Base-by-base conservation (phyloP, 53 echinoderm and acorn worm genomes). In the Mesocentrotus franciscanus region DNA sequence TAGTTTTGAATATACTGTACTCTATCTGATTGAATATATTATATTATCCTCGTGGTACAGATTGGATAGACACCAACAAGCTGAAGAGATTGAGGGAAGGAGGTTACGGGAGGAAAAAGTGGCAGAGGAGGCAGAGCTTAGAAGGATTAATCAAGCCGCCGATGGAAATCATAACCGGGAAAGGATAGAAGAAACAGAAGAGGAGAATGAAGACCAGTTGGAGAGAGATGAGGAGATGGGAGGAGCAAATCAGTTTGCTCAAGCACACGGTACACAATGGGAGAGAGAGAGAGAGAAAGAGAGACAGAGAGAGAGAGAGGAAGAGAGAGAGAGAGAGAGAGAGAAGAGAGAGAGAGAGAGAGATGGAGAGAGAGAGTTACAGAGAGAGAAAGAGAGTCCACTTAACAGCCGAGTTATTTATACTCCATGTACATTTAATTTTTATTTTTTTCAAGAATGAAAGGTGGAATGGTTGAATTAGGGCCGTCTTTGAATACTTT, bases 161-260 rank as follows among this genome's bases (percentile, higher is more conserved):
- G 61, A 29, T 13, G 27, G 91, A 20, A 14, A 39, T 42, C 34
- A 5, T 15, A 61, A 64, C 14, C n/a, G 59, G n/a, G 64, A 58
- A 61, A 61, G 78, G 93, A 30, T 78, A 59, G 81, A 78, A 56
- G 64, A 60, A 59, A 81, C 79, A 76, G 75, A 71, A 71, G 92
- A 93, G 20, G 75, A 75, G 8, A 61, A 92, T 27, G 22, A 78
- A 58, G 78, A 61, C n/a, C 61, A 79, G 32, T 15, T 14, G 29
- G 42, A 91, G 39, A 61, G 39, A 22, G 93, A 93, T 18, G 93
- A 93, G 35, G 93, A 93, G 81, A 93, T 93, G 78, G 93, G 93
- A 79, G 93, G 93, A 59, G 93, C 93, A 27, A 93, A 93, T 42
- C 93, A 93, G 81, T 93, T 93, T 81, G 93, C 29, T 33, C 93